Percentiles rank a stretch among this genome's conserved stretches.
These are phyloP conservation scores for Malthinus seriepunctatus DNA, from an alignment of 2,888 invertebrate species.

Conservation along the genomic window DNA sequence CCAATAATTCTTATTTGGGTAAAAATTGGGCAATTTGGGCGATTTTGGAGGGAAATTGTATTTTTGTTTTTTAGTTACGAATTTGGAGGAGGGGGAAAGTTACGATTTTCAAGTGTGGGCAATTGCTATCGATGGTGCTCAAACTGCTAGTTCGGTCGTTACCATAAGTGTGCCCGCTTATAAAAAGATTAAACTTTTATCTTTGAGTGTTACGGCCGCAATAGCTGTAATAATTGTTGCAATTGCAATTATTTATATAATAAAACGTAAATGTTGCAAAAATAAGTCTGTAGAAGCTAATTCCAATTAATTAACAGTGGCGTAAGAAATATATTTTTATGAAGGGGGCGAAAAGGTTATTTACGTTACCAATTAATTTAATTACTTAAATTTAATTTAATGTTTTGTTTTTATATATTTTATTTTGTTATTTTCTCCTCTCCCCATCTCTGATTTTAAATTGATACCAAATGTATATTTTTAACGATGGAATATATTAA, in stretches of 20 bases:
- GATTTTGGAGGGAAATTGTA: too few relatives aligned
- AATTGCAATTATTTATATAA: slow-evolving; percentile 64
- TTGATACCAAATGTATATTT: too few relatives aligned
- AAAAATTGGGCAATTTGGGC: slow-evolving; percentile 21
- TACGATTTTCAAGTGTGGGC: slow-evolving; percentile 78
- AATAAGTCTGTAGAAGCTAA: slow-evolving; percentile 16
- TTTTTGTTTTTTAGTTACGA: slow-evolving; percentile 59
- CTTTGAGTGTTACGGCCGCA: slow-evolving; percentile 72
- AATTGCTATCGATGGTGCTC: slow-evolving; percentile 62
- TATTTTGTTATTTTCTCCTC: too few relatives aligned
- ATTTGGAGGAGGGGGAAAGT: slow-evolving; percentile 71
- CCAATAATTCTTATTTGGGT: slow-evolving; percentile 61
- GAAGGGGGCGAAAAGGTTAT: too few relatives aligned
- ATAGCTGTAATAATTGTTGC: slow-evolving; percentile 69
- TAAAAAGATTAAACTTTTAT: slow-evolving; percentile 69
- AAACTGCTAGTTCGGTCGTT: slow-evolving; percentile 66
- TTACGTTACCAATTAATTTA: too few relatives aligned
- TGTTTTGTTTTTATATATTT: too few relatives aligned
- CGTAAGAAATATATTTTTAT: too few relatives aligned
- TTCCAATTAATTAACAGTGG: background rate
- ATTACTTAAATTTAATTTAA: too few relatives aligned
- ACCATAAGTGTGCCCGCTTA: slow-evolving; percentile 71
- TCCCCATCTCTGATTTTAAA: too few relatives aligned
- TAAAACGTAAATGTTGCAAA: slow-evolving; percentile 54
- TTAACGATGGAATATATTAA: too few relatives aligned